Evolutionary conservation across 1,140 invertebrate genomes (phyloP).

Genomic region (Cotesia glomerata): DNA sequence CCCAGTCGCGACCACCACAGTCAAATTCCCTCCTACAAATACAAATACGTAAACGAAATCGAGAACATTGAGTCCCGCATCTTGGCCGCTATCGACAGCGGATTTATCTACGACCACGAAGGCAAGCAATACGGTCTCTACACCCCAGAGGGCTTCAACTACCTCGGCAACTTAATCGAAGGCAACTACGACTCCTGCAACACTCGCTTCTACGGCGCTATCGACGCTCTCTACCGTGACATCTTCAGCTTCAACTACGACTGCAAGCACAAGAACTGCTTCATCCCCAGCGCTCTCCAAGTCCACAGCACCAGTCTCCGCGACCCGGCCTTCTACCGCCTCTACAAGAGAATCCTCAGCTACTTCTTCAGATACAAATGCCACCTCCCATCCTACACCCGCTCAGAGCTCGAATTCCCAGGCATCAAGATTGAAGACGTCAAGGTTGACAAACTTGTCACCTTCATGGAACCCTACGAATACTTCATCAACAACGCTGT

Average conservation of each 20-base stretch:
- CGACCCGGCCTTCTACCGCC: slow-evolving; percentile 63
- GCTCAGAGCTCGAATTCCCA: slow-evolving; percentile 64
- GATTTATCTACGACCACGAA: slow-evolving; percentile 62
- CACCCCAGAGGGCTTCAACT: slow-evolving; percentile 61
- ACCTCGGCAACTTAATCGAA: slow-evolving; percentile 73
- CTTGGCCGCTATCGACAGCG: slow-evolving; percentile 69
- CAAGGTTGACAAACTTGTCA: slow-evolving; percentile 67
- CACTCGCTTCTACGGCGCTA: slow-evolving; percentile 66
- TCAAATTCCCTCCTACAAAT: slow-evolving; percentile 50
- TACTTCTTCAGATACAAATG: slow-evolving; percentile 60
- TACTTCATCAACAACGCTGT: slow-evolving; percentile 56
- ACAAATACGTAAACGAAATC: slow-evolving; percentile 50
- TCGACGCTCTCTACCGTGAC: slow-evolving; percentile 52
- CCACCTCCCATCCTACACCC: slow-evolving; percentile 49
- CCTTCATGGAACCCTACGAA: slow-evolving; percentile 62
- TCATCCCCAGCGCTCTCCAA: slow-evolving; percentile 54
- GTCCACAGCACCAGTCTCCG: slow-evolving; percentile 56
- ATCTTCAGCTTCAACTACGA: slow-evolving; percentile 55
- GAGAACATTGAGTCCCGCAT: slow-evolving; percentile 52
- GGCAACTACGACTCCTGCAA: slow-evolving; percentile 72
- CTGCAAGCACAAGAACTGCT: slow-evolving; percentile 48
- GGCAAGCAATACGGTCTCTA: slow-evolving; percentile 55
- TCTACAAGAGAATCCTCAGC: slow-evolving; percentile 60
- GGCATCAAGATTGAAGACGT: slow-evolving; percentile 71
- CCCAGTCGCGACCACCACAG: slow-evolving; percentile 62